Percentiles rank a stretch among this genome's conserved stretches.
phyloP scores from a whole-genome alignment of 2,113 vertebrate species.

The Neolamprologus hecqui region DNA sequence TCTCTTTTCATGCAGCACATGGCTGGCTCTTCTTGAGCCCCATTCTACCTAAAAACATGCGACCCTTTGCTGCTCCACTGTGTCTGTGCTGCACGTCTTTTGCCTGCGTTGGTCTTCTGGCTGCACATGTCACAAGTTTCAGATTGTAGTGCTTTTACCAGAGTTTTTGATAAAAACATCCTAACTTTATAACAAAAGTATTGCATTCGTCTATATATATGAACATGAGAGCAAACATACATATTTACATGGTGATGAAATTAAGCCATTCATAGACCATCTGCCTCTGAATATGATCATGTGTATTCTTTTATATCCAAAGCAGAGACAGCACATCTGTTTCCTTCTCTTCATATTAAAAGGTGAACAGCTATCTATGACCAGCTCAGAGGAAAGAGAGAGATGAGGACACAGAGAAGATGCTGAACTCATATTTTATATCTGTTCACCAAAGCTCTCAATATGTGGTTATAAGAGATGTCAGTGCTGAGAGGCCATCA shows the following conservation, averaged over 20 bases:
- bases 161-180: not conserved
- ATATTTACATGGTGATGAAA: not conserved
- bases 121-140: not conserved
- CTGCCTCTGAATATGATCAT: not conserved
- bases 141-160: not conserved
- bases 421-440: not conserved
- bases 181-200: not conserved
- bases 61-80: not conserved
- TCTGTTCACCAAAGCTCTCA: not conserved
- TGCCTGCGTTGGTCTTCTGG: not conserved
- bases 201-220: not conserved
- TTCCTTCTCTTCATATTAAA: not conserved
- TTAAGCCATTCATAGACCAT: not conserved
- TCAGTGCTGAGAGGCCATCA: not conserved
- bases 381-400: not conserved
- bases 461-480: not conserved
- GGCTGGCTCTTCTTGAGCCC: not conserved
- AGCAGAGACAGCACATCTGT: not conserved
- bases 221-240: not conserved
- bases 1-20: not conserved
- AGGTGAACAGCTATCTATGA: not conserved
- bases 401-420: not conserved
- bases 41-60: not conserved
- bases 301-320: not conserved
- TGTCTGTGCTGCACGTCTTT: not conserved